Evolutionary conservation across 2,113 vertebrate species (phyloP).

Genomic region (Tupaia chinensis): DNA sequence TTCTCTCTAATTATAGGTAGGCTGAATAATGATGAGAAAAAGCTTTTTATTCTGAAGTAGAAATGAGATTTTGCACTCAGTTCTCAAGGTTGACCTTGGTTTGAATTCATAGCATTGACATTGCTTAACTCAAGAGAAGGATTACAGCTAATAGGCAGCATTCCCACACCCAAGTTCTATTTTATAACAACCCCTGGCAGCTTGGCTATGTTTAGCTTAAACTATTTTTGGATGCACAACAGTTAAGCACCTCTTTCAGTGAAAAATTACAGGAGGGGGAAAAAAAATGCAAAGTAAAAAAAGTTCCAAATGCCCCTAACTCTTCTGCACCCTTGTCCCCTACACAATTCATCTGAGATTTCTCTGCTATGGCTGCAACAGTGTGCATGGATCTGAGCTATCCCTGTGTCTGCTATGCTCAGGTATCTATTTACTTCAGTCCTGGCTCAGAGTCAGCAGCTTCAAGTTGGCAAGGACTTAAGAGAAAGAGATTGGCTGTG

Average conservation of each 20-base stretch:
- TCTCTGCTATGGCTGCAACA: constrained; percentile 55
- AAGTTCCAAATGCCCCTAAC: constrained; percentile 27
- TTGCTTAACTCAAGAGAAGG: constrained; percentile 25
- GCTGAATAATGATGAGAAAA: background rate
- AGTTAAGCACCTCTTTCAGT: constrained; percentile 64
- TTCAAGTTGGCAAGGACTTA: constrained; percentile 67
- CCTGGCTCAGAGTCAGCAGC: constrained; percentile 54
- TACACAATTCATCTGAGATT: constrained; percentile 49
- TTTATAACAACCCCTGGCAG: constrained; percentile 58
- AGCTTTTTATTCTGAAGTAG: background rate
- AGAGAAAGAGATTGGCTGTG: constrained; percentile 67
- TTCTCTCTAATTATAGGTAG: background rate
- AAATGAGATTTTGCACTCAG: background rate
- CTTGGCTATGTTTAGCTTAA: constrained; percentile 70
- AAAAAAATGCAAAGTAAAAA: background rate
- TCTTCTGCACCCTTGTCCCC: background rate
- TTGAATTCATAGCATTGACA: constrained; percentile 44
- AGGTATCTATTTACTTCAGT: constrained; percentile 74
- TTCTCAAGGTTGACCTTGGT: constrained; percentile 50
- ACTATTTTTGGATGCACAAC: constrained; percentile 69
- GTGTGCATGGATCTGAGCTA: background rate
- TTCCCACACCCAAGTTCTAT: constrained; percentile 62
- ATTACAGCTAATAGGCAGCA: constrained; percentile 63
- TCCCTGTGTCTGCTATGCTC: constrained; percentile 45
- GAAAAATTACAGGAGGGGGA: constrained; percentile 38